Evolutionary conservation across 92 coral and sea anemone genomes (phyloP).

Genomic region (Umimayanthus kanabou): DNA sequence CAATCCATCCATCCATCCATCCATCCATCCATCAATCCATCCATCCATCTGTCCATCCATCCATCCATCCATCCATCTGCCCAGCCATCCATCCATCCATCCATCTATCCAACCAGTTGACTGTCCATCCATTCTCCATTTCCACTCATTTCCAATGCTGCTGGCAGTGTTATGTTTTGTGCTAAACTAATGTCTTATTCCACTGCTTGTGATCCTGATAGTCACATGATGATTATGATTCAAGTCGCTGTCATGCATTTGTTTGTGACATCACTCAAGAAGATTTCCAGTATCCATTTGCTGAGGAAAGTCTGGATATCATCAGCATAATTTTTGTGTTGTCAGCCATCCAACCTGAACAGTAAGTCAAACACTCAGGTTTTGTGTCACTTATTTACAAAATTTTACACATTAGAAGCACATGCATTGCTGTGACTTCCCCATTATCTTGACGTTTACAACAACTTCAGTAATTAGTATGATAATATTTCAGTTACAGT

Average conservation of each 20-base stretch:
- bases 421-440: too few species aligned
- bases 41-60: too few species aligned
- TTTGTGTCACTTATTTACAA: too few species aligned
- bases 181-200: not conserved
- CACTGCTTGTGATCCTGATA: conserved; percentile 27
- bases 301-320: conserved; percentile 80
- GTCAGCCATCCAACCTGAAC: conserved; percentile 93
- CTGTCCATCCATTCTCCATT: too few species aligned
- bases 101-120: too few species aligned
- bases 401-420: not conserved
- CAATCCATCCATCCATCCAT: too few species aligned
- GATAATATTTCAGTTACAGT: too few species aligned
- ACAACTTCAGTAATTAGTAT: too few species aligned
- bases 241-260: conserved; percentile 90
- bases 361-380: conserved; percentile 57
- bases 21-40: too few species aligned
- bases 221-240: conserved; percentile 85
- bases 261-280: conserved; percentile 89
- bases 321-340: conserved; percentile 87
- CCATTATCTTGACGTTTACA: too few species aligned
- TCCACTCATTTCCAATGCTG: not conserved
- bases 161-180: not conserved
- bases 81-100: too few species aligned
- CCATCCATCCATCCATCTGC: too few species aligned
- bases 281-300: conserved; percentile 80